Evolutionary conservation across 2,113 vertebrate species (phyloP), one percentile per base, ranked within the genome.

Genomic region (Platysternon megacephalum): DNA sequence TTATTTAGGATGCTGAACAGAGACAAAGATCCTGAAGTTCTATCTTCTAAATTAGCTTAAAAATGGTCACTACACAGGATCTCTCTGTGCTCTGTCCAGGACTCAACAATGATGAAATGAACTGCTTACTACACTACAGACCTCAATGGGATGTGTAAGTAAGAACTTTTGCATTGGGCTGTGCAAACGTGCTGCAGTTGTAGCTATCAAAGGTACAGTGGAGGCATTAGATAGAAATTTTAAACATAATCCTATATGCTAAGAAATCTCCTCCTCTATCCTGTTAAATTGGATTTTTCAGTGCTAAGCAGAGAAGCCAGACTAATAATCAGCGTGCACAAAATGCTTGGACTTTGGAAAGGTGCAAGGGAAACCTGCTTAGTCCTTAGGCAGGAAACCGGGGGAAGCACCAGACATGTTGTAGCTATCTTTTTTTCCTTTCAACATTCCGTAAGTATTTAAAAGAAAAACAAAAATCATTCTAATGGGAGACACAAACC

Each of bases 341-440:
- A 93, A 84, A 14, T 52, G 65, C 3, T 21, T 16, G 5, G 84
- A 3, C 2, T 86, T n/a, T 12, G 79, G 93, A 85, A 91, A 22
- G 2, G 0, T n/a, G 28, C 1, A 82, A 84, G 42, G 5, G 1
- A 53, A 89, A 68, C 3, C 3, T 49, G 21, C 0, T 0, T 22
- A 6, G 6, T 39, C 5, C 61, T 95, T 10, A 13, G 76, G 48
- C 39, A 86, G 79, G 68, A 49, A 81, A 90, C 52, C 53, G 84
- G 84, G 28, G 19, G 68, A 84, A 89, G 48, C n/a, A 49, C 3
- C 46, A 68, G 13, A 55, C 11, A n/a, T 93, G 28, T 22, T 88
- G 84, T 46, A 14, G 12, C 42, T 42, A 74, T 24, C 8, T 44
- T 26, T 35, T 72, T 72, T 44, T 13, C 12, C 74, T 78, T 46